These are phyloP conservation scores for Nothoprocta pentlandii DNA, from an alignment of 2,113 vertebrate genomes.

Conservation along the genomic window DNA sequence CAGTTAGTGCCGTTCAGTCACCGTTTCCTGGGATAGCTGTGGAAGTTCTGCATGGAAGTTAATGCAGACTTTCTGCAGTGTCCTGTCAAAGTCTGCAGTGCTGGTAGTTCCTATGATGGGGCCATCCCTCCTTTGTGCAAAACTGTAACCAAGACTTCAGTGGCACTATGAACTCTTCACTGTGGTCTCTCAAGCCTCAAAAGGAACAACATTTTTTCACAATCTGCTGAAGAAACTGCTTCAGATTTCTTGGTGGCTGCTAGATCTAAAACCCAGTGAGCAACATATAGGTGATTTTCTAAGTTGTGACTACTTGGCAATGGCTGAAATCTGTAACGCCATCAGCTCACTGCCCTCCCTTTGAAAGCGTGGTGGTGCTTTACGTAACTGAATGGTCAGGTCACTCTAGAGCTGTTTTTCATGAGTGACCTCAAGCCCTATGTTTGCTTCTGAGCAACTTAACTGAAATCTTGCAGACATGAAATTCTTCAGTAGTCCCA, in stretches of 20 bases:
- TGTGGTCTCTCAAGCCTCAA: constrained; percentile 49
- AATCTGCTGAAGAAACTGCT: neutral
- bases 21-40: accelerated
- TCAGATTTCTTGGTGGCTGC: constrained; percentile 10
- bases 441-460: neutral
- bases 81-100: accelerated
- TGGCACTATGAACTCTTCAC: accelerated
- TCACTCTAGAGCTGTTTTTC: neutral
- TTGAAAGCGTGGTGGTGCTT: neutral
- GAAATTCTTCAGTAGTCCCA: neutral
- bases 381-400: neutral
- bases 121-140: neutral
- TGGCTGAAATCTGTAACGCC: neutral
- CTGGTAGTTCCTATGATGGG: accelerated
- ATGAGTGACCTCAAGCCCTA: neutral
- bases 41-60: neutral
- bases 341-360: accelerated
- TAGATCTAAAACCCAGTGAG: neutral
- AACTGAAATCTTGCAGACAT: neutral
- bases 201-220: constrained; percentile 28
- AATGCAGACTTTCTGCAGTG: neutral
- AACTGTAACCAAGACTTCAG: neutral
- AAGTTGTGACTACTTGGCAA: neutral
- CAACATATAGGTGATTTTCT: neutral
- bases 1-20: accelerated